Conservation (phyloP, 2,113 vertebrate species). For the Colaptes auratus region DNA sequence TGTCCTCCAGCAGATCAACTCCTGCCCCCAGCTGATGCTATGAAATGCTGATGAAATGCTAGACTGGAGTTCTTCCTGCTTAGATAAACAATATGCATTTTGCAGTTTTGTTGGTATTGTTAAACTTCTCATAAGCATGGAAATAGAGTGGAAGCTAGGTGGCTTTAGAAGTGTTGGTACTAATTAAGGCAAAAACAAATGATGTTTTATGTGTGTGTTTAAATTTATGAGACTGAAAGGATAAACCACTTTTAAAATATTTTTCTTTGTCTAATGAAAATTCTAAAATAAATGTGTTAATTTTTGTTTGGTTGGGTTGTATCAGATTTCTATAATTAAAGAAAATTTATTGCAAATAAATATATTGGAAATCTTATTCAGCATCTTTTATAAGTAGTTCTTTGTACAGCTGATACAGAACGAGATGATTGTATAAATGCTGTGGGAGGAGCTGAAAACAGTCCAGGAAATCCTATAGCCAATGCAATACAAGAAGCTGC, state of each 20-base stretch:
- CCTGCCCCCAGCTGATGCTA: too few relatives aligned
- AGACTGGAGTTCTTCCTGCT: neutral
- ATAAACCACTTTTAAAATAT: neutral
- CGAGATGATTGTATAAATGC: slow-evolving; percentile 23
- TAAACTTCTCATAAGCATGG: neutral
- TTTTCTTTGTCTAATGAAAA: neutral
- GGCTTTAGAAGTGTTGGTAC: neutral
- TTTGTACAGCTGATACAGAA: slow-evolving; percentile 40
- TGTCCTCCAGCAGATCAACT: too few relatives aligned
- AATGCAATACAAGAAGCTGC: slow-evolving; percentile 42
- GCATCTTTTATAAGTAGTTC: slow-evolving; percentile 32
- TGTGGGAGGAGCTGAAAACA: slow-evolving; percentile 31
- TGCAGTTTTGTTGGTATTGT: neutral
- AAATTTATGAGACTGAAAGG: neutral
- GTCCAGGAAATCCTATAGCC: slow-evolving; percentile 28
- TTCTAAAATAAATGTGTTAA: neutral
- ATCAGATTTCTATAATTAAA: neutral
- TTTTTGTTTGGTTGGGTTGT: neutral
- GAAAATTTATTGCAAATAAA: neutral
- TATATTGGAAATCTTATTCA: neutral
- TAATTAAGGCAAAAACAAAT: neutral
- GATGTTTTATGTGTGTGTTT: neutral
- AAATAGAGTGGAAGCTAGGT: neutral
- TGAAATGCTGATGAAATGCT: too few relatives aligned
- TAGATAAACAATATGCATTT: neutral